Evolutionary conservation across 92 coral and sea anemone species (phyloP).

Genomic region (Blastomussa wellsi): DNA sequence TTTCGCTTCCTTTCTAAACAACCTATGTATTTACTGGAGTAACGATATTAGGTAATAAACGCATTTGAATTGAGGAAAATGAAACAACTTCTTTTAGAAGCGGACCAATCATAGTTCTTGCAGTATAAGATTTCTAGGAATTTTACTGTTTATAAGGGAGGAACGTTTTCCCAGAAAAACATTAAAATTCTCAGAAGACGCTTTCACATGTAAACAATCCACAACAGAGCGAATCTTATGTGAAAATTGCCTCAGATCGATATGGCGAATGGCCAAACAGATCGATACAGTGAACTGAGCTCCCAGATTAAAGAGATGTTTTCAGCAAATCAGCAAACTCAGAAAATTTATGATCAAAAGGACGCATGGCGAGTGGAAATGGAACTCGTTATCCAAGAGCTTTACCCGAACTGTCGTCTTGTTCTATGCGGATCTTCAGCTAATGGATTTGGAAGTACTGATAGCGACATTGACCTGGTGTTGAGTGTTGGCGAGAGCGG

Average conservation of each 20-base stretch:
- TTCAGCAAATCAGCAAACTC: conserved; percentile 31
- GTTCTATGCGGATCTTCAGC: conserved; percentile 55
- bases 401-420: conserved; percentile 46
- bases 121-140: background rate
- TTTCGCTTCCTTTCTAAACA: too few relatives aligned
- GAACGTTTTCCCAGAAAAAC: background rate
- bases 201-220: background rate
- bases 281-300: conserved; percentile 15
- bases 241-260: background rate
- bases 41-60: too few relatives aligned
- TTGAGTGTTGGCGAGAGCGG: background rate
- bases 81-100: background rate
- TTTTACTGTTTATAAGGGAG: background rate
- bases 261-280: background rate
- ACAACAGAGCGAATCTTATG: background rate
- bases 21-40: too few relatives aligned
- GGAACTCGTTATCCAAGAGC: conserved; percentile 32
- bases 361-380: conserved; percentile 49
- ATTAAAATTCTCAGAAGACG: background rate
- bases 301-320: conserved; percentile 44
- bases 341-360: conserved; percentile 39
- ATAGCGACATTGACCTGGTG: conserved; percentile 53
- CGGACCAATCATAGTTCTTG: background rate
- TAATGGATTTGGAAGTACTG: conserved; percentile 44
- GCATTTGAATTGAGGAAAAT: background rate